phyloP scores from a whole-genome alignment of 2,888 invertebrate species.

The Ommatoiulus sabulosus region DNA sequence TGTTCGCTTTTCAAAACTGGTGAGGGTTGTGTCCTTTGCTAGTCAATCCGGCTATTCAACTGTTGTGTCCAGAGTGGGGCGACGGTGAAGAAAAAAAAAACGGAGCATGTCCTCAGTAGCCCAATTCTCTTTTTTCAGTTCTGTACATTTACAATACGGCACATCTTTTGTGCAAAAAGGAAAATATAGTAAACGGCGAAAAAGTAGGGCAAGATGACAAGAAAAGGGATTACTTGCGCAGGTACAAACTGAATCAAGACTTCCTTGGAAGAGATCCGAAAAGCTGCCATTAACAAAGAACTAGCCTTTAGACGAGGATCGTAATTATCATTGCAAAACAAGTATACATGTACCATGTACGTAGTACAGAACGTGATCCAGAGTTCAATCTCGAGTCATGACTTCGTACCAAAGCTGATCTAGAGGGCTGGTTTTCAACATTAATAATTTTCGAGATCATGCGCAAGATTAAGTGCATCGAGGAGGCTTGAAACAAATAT shows the following conservation, averaged over 20 bases:
- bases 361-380: neutral
- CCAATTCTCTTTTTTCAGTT: neutral
- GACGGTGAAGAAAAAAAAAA: neutral
- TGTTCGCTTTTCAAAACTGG: neutral
- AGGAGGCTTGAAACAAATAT: too few relatives aligned
- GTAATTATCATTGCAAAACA: too few relatives aligned
- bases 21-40: neutral
- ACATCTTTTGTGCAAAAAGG: neutral
- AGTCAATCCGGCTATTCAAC: constrained; percentile 27
- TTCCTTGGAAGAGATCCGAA: neutral
- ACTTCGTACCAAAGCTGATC: neutral
- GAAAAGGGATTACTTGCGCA: neutral
- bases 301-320: neutral
- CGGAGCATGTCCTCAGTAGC: neutral
- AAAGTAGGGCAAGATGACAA: neutral
- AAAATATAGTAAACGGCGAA: neutral
- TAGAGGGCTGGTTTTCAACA: too few relatives aligned
- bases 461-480: too few relatives aligned
- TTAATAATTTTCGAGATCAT: too few relatives aligned
- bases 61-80: neutral
- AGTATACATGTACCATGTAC: too few relatives aligned
- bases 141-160: neutral
- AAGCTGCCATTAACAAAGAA: neutral
- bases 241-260: neutral
- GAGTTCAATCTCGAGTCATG: neutral